Conservation (phyloP, 2,113 vertebrate species). For the Struthio camelus region DNA sequence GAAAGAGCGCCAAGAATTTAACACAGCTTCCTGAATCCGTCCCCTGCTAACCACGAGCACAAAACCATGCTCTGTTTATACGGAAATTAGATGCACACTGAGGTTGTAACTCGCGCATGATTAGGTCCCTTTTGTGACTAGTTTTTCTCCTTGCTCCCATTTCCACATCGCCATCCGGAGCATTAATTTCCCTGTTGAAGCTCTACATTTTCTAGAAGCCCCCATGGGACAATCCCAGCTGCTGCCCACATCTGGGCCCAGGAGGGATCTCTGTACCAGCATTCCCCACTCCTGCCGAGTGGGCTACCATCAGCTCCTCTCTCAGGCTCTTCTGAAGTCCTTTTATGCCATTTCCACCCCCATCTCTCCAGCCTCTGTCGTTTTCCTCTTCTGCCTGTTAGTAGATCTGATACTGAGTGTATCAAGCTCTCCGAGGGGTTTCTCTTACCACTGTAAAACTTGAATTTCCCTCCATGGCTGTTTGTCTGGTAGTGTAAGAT, state of each 20-base stretch:
- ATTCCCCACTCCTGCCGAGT: neutral
- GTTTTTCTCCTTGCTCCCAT: slow-evolving; percentile 5
- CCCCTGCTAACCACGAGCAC: slow-evolving; percentile 5
- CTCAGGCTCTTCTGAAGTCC: neutral
- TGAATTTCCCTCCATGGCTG: neutral
- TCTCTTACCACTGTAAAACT: neutral
- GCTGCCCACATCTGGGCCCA: neutral
- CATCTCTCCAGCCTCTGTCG: neutral
- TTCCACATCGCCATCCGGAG: neutral
- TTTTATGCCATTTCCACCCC: slow-evolving; percentile 14
- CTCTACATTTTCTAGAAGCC: neutral
- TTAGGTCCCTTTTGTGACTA: neutral
- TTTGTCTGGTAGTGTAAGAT: neutral
- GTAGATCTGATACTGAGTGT: neutral
- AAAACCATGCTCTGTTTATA: slow-evolving; percentile 37
- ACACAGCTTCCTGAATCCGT: slow-evolving; percentile 1
- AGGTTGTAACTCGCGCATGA: neutral
- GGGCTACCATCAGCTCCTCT: neutral
- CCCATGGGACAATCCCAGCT: fast-evolving
- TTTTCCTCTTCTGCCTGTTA: neutral
- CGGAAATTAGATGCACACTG: neutral
- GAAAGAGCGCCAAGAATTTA: slow-evolving; percentile 41
- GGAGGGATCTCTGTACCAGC: neutral
- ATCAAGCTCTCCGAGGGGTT: neutral
- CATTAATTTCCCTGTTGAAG: neutral